Evolutionary conservation across 2,888 invertebrate species (phyloP).

Genomic region (Drosophila pegasa): DNA sequence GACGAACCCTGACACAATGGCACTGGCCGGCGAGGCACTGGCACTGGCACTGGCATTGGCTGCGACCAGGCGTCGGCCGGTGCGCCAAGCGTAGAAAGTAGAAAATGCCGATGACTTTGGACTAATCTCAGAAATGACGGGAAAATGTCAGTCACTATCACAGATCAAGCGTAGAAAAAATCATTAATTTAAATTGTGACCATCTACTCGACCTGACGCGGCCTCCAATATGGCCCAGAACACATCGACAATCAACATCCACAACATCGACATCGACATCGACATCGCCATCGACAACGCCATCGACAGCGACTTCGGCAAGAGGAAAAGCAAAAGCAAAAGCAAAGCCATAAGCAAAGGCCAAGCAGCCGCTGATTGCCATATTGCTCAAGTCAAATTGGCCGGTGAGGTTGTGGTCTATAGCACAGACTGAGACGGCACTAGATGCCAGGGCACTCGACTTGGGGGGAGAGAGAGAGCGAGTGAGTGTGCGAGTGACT

Average conservation of each 20-base stretch:
- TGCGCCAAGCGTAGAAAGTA: conserved; percentile 70
- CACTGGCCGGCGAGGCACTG: not conserved
- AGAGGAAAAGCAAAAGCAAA: conserved; percentile 37
- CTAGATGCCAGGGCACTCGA: conserved; percentile 2
- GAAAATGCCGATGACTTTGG: conserved; percentile 74
- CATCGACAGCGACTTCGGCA: conserved; percentile 19
- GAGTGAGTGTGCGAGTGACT: conserved; percentile 13
- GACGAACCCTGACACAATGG: conserved; percentile 43
- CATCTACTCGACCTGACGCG: conserved; percentile 70
- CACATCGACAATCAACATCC: conserved; percentile 44
- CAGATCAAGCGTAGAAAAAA: conserved; percentile 82
- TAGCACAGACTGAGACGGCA: conserved; percentile 7
- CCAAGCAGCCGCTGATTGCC: conserved; percentile 59
- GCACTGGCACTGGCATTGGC: not conserved
- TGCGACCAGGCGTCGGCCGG: conserved; percentile 34
- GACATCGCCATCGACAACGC: conserved; percentile 21
- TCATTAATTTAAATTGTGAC: conserved; percentile 82
- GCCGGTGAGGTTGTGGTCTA: conserved; percentile 49
- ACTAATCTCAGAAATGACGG: conserved; percentile 75
- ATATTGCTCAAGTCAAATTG: conserved; percentile 67
- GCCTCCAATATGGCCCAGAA: conserved; percentile 55
- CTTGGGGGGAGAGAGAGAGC: not conserved
- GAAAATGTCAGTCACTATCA: conserved; percentile 78
- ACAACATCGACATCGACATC: conserved; percentile 33
- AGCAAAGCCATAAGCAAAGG: conserved; percentile 39